These are phyloP conservation scores for Hephaestus fuliginosus DNA, from an alignment of 2,797 vertebrate genomes.

Conservation along the genomic window DNA sequence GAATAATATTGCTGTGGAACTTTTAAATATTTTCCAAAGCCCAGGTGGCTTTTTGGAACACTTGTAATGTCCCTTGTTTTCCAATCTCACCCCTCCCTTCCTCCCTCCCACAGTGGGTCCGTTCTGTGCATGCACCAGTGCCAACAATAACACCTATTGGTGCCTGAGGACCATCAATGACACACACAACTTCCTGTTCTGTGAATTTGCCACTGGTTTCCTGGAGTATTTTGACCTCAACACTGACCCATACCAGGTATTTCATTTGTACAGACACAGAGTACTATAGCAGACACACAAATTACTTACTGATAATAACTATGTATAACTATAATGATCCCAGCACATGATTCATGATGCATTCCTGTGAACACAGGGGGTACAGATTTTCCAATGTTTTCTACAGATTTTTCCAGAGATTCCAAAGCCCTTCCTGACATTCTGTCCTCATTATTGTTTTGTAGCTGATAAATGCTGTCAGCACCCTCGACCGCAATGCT, in stretches of 20 bases:
- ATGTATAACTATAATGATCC: conserved; percentile 20
- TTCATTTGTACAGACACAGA: conserved; percentile 35
- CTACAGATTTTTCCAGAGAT: conserved; percentile 30
- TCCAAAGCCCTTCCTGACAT: conserved; percentile 50
- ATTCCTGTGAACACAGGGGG: conserved; percentile 32
- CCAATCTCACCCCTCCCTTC: conserved; percentile 44
- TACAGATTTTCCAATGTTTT: conserved; percentile 34
- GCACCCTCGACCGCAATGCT: conserved; percentile 90
- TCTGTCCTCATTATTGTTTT: conserved; percentile 51
- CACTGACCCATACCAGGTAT: conserved; percentile 96
- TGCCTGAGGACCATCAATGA: conserved; percentile 97
- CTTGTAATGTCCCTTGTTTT: conserved; percentile 57
- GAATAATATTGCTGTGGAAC: conserved; percentile 18
- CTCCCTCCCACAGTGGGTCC: conserved; percentile 88
- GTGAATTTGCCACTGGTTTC: conserved; percentile 99
- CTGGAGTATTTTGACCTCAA: conserved; percentile 98
- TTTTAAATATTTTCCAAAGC: conserved; percentile 37
- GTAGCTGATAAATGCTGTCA: conserved; percentile 95
- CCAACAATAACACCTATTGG: conserved; percentile 99
- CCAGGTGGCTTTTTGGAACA: conserved; percentile 43
- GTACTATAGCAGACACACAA: conserved; percentile 4
- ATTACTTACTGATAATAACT: conserved; percentile 29
- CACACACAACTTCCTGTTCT: conserved; percentile 98
- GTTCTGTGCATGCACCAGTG: conserved; percentile 98
- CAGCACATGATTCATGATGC: conserved; percentile 21